Evolutionary conservation across 2,888 invertebrate genomes (phyloP), one percentile per base, ranked within the genome.

Genomic region (Lasius platythorax): DNA sequence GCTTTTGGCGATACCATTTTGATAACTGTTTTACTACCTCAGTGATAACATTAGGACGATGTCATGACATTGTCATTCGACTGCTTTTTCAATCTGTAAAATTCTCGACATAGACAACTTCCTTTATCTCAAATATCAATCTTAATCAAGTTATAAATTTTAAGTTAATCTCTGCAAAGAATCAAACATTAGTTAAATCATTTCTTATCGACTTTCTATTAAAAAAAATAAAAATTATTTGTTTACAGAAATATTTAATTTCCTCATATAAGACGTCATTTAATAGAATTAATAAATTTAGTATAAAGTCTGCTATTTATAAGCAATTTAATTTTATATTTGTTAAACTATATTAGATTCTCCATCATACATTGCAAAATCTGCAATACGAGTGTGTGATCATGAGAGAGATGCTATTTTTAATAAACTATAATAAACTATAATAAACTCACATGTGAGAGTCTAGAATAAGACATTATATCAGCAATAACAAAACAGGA

Each of bases 401-500:
- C 23, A 30, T 2, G 15, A 23, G 23, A 23, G 23, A 23, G 23
- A 46, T 9, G 15, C 9, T 56, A 78, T 78, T 56, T 67, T 30
- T 64, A 37, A 50, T 37, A 15, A 6, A 8, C 28, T n/a, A 15
- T 18, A 68, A 40, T 37, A 4, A 2, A 40, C 18, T 5, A 15
- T 18, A 68, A 40, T 37, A 4, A 2, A 40, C 18, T 5, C 23
- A 56, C n/a, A n/a, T 23, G 33, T 64, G 66, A 43, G 56, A 58
- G 23, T 61, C 4, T 30, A 70, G 56, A 63, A 74, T 73, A 84
- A 84, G 84, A 88, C 86, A 86, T 87, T 82, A 88, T 73, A 83
- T 74, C 67, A 88, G 84, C 79, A 83, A 88, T 84, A 84, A 79
- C 79, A 87, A 88, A 88, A 87, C 87, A 90, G 88, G 84, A 85